Evolutionary conservation across 2,888 invertebrate species (phyloP), one percentile per base, ranked within the genome.

Genomic region (Acanthopleura granulata): DNA sequence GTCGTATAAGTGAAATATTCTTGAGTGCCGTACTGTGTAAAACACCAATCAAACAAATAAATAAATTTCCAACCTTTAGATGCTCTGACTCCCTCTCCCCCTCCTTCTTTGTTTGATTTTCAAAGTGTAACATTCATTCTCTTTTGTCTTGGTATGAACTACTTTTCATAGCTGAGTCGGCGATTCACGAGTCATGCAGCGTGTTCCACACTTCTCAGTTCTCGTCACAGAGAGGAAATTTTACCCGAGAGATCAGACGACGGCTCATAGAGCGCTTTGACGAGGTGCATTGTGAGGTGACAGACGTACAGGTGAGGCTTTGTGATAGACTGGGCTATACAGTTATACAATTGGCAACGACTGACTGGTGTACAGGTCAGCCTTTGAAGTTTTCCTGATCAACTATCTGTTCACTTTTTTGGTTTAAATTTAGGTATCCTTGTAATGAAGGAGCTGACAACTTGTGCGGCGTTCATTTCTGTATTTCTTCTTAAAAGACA

Each of bases 201-300:
- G 79, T 83, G 66, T 89, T 87, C 79, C 84, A 87, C 75, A 89
- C 89, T 0, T 84, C 87, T 14, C 88, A 88, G 82, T 88, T 88
- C 80, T 88, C 88, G 80, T 80, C 88, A 18, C 85, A 87, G 76
- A 73, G 89, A 76, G 88, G 85, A 9, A 80, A 77, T n/a, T 89
- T 88, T 78, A 87, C 86, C 80, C 82, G 83, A 16, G 79, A 74
- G 57, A 81, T 89, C 16, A 72, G 82, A 22, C 73, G 76, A 0
- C 79, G 79, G 66, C 80, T 89, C 25, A 79, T 76, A 29, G 75
- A 79, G n/a, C 81, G 86, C 73, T 88, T 84, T 73, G 78, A 80
- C 22, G 74, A 75, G 11, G 78, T 89, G 9, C 72, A 83, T 49
- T 82, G 83, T 79, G 86, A 85, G 62, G 81, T 88, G 62, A 84